These are phyloP conservation scores for Drosophila infuscata DNA, from an alignment of 2,888 invertebrate genomes.

Conservation along the genomic window DNA sequence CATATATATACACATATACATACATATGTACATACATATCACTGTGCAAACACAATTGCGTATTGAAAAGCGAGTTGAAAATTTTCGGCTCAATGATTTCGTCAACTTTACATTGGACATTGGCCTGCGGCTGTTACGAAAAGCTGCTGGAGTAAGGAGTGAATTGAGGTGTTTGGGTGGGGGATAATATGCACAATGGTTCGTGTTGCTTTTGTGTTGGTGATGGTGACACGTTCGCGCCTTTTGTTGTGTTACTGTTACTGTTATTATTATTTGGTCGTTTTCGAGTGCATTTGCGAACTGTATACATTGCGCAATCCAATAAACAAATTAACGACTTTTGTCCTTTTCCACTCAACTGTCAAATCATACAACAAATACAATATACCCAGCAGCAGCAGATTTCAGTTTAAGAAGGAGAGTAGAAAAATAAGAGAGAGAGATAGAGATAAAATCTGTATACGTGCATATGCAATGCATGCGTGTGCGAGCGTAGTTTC, in stretches of 20 bases:
- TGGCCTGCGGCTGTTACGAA: constrained; percentile 2
- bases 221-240: constrained; percentile 42
- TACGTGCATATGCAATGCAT: not conserved
- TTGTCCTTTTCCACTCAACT: constrained; percentile 73
- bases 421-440: not conserved
- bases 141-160: constrained; percentile 3
- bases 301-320: constrained; percentile 66
- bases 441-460: not conserved
- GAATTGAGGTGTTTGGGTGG: not conserved
- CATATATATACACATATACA: not conserved
- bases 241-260: constrained; percentile 40
- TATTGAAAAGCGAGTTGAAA: constrained; percentile 4
- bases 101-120: constrained; percentile 31
- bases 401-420: constrained; percentile 25
- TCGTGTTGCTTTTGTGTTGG: constrained; percentile 31
- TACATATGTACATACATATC: not conserved
- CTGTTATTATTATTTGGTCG: constrained; percentile 52
- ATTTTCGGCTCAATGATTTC: constrained; percentile 40
- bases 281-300: constrained; percentile 57
- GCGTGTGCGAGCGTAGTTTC: not conserved
- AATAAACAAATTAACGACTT: constrained; percentile 78
- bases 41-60: constrained; percentile 3
- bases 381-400: not conserved
- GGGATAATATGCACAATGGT: constrained; percentile 42
- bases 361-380: constrained; percentile 24